These are phyloP conservation scores for Halocynthia roretzi DNA, from an alignment of 23 tunicate species.

Conservation along the genomic window DNA sequence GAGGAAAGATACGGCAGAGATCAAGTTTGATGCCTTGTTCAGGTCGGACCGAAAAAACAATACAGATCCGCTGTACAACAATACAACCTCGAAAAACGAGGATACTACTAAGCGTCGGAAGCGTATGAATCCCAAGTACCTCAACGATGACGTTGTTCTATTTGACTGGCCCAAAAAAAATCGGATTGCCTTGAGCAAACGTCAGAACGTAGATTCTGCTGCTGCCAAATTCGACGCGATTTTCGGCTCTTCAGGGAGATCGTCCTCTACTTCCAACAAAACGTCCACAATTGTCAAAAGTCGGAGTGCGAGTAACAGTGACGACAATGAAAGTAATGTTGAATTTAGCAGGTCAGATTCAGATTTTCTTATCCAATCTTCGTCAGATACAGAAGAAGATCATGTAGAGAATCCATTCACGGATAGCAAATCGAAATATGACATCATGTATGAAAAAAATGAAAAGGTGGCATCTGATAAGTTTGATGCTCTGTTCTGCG, in stretches of 20 bases:
- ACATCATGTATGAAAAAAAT: constrained; percentile 50
- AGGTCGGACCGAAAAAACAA: not conserved
- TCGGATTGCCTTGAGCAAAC: not conserved
- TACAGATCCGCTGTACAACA: not conserved
- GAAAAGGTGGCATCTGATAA: constrained; percentile 81
- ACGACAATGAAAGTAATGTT: constrained; percentile 1
- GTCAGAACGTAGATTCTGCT: not conserved
- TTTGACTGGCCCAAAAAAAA: not conserved
- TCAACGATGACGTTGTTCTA: too few relatives aligned
- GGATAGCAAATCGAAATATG: constrained; percentile 46
- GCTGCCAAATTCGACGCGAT: constrained; percentile 22
- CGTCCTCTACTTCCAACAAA: not conserved
- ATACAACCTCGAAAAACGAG: not conserved
- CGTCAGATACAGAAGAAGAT: not conserved
- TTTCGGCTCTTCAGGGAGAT: not conserved
- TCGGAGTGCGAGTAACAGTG: not conserved
- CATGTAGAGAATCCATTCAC: not conserved
- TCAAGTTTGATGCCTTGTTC: constrained; percentile 66
- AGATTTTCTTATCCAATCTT: not conserved
- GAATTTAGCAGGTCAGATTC: constrained; percentile 9
- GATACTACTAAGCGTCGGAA: not conserved
- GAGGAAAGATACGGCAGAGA: constrained; percentile 63
- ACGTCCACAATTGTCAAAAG: constrained; percentile 1
- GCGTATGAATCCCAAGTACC: too few relatives aligned
- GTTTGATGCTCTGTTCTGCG: constrained; percentile 79